A percentile compares a stretch with the other conserved stretches of the same genome.
Evolutionary conservation across 64 coral and sea anemone species (phyloP).

Genomic region (Dendronephthya gigantea): DNA sequence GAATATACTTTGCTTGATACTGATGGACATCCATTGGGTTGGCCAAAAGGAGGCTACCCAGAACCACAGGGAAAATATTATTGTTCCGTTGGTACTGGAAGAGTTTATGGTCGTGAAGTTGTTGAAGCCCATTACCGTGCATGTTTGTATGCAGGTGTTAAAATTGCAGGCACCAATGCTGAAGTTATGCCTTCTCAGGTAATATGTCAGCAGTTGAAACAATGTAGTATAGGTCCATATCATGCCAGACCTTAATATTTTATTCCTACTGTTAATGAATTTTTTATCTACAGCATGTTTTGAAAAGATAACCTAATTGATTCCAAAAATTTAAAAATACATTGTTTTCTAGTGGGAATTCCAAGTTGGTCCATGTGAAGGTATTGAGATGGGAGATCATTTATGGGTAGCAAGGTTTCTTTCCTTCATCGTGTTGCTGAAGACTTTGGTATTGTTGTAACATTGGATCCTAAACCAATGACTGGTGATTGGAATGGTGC

Average conservation of each 20-base stretch:
- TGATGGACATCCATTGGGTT: slow-evolving; percentile 86
- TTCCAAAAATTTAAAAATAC: too few relatives aligned
- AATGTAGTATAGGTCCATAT: too few relatives aligned
- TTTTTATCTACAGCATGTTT: too few relatives aligned
- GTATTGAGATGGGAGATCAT: slow-evolving; percentile 96
- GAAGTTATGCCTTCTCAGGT: slow-evolving; percentile 99
- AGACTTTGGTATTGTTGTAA: slow-evolving; percentile 83
- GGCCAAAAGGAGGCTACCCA: slow-evolving; percentile 94
- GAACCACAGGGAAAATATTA: slow-evolving; percentile 95
- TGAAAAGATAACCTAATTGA: too few relatives aligned
- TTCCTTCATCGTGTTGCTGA: slow-evolving; percentile 75
- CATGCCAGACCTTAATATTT: too few relatives aligned
- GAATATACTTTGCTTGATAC: slow-evolving; percentile 90
- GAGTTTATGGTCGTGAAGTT: slow-evolving; percentile 85
- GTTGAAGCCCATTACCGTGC: slow-evolving; percentile 94
- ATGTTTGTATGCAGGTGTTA: slow-evolving; percentile 90
- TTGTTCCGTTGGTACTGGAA: slow-evolving; percentile 88
- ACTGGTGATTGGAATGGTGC: slow-evolving; percentile 98
- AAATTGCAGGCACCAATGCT: slow-evolving; percentile 99
- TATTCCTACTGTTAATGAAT: too few relatives aligned
- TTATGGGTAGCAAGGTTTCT: slow-evolving; percentile 89
- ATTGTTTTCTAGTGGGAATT: slow-evolving; percentile 76
- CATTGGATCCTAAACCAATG: slow-evolving; percentile 93
- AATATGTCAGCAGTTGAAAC: background rate
- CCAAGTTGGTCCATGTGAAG: slow-evolving; percentile 98